Evolutionary conservation across 2,888 invertebrate species (phyloP).

Genomic region (Galerucella nymphaeae): DNA sequence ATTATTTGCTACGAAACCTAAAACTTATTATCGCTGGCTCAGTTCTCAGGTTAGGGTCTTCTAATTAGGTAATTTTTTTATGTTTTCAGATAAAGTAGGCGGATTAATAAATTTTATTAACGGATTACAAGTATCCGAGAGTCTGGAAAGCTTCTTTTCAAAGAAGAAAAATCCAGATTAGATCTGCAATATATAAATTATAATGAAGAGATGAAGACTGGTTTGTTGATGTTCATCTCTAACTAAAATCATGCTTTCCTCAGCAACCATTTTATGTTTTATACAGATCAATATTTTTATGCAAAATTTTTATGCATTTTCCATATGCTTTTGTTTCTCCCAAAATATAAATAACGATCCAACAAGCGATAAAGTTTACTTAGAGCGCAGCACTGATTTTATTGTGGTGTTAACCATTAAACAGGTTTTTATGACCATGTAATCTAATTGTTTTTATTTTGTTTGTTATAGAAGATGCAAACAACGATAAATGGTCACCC

Average conservation of each 20-base stretch:
- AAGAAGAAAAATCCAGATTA: slow-evolving; percentile 16
- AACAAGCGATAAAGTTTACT: too few relatives aligned
- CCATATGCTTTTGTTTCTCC: too few relatives aligned
- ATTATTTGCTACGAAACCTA: not conserved
- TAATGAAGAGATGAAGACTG: slow-evolving; percentile 15
- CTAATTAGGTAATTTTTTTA: slow-evolving; percentile 9
- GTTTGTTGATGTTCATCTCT: slow-evolving; percentile 30
- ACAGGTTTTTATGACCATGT: too few relatives aligned
- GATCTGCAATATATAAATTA: not conserved
- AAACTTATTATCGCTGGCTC: not conserved
- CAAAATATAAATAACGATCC: too few relatives aligned
- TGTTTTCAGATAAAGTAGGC: slow-evolving; percentile 25
- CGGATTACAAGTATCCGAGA: slow-evolving; percentile 22
- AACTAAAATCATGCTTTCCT: slow-evolving; percentile 23
- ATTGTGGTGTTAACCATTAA: too few relatives aligned
- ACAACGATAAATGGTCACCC: slow-evolving; percentile 65
- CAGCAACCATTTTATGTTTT: slow-evolving; percentile 14
- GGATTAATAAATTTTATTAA: slow-evolving; percentile 28
- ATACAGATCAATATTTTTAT: slow-evolving; percentile 53
- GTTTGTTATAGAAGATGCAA: slow-evolving; percentile 54
- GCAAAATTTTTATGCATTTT: not conserved
- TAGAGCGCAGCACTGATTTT: too few relatives aligned
- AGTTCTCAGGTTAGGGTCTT: not conserved
- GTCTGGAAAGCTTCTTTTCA: slow-evolving; percentile 20
- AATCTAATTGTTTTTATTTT: not conserved